phyloP scores from a whole-genome alignment of 2,113 vertebrate species.

The Eptesicus fuscus region DNA sequence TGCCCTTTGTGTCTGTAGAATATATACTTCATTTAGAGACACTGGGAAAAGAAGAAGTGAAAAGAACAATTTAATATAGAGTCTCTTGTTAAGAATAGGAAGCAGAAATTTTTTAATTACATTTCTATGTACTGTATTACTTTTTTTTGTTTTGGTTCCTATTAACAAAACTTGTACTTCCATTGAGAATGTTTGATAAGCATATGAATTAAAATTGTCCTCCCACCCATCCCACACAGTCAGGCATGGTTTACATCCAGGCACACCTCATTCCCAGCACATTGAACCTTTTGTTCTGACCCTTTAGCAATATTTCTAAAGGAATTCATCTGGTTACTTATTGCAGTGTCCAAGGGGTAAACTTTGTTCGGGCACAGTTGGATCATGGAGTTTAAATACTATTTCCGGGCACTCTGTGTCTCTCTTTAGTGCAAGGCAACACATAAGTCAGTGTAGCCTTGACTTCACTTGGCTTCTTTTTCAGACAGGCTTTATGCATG shows the following conservation, averaged over 20 bases:
- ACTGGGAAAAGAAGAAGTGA: neutral
- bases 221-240: neutral
- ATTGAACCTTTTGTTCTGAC: neutral
- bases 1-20: neutral
- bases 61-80: neutral
- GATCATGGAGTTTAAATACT: neutral
- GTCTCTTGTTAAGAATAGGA: neutral
- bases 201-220: neutral
- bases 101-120: neutral
- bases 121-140: neutral
- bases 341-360: neutral
- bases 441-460: neutral
- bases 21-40: neutral
- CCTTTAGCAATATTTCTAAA: neutral
- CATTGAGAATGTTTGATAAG: neutral
- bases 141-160: neutral
- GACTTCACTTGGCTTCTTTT: neutral
- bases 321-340: neutral
- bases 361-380: neutral
- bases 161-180: neutral
- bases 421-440: neutral
- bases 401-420: neutral
- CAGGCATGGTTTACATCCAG: neutral
- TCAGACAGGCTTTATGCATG: neutral
- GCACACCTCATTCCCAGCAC: neutral